These are phyloP conservation scores for Meiosimyza platycephala DNA, from an alignment of 2,888 invertebrate species.

Conservation along the genomic window DNA sequence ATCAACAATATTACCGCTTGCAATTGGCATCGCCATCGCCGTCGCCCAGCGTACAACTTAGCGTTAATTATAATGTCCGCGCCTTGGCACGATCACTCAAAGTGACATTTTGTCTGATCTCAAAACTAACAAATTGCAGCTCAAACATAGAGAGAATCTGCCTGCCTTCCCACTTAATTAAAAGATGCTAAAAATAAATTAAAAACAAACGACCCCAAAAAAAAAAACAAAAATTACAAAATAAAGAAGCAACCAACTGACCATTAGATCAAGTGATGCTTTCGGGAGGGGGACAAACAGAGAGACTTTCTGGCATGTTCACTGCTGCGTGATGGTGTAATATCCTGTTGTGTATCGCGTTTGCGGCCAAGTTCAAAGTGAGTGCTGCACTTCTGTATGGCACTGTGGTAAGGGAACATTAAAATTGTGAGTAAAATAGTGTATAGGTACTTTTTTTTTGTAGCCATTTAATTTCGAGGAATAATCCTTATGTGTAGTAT, in stretches of 20 bases:
- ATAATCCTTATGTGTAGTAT: neutral
- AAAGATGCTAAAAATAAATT: conserved; percentile 31
- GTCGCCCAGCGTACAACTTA: neutral
- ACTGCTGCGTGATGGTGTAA: conserved; percentile 14
- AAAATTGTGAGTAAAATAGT: no score
- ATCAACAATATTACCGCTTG: neutral
- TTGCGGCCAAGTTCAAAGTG: conserved; percentile 33
- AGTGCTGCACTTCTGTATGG: no score
- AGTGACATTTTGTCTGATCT: conserved; percentile 49
- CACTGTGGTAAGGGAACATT: no score
- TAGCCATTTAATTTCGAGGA: no score
- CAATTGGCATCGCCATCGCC: neutral
- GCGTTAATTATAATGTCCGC: conserved; percentile 60
- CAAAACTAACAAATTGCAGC: conserved; percentile 41
- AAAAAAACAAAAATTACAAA: conserved; percentile 22
- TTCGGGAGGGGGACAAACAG: neutral
- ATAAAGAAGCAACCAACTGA: neutral
- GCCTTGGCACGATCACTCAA: conserved; percentile 57
- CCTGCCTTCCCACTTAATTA: conserved; percentile 44
- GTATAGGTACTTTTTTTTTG: no score
- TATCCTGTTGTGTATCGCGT: conserved; percentile 6
- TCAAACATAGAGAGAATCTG: conserved; percentile 26
- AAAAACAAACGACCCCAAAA: conserved; percentile 13
- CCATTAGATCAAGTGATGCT: neutral
- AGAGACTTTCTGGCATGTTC: conserved; percentile 5